phyloP scores from a whole-genome alignment of 2,888 invertebrate species.

The Leptopilina myrica region DNA sequence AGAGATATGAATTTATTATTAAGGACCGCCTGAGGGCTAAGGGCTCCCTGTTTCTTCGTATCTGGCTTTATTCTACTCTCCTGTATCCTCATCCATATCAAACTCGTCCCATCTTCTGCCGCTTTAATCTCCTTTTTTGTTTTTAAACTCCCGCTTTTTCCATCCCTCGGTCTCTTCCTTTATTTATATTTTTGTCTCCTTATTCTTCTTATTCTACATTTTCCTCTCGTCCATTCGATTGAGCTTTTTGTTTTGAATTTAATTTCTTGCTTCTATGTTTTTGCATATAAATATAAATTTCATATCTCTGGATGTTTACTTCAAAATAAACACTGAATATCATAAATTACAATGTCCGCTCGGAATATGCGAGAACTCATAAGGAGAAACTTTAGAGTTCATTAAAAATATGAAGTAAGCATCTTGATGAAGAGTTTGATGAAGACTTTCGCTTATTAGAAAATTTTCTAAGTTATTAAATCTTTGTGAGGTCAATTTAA shows the following conservation, averaged over 20 bases:
- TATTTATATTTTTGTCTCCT: no score
- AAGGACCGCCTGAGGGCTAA: conserved; percentile 72
- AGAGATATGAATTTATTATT: conserved; percentile 76
- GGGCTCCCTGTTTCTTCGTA: conserved; percentile 70
- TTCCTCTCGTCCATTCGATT: not conserved
- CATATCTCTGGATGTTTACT: no score
- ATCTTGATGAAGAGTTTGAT: not conserved
- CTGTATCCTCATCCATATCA: conserved; percentile 43
- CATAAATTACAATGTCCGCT: no score
- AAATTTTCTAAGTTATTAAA: conserved; percentile 3
- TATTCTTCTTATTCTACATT: not conserved
- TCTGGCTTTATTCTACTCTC: conserved; percentile 57
- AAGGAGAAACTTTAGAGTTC: not conserved
- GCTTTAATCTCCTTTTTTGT: conserved; percentile 4
- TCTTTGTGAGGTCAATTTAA: conserved; percentile 1
- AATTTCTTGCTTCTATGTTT: no score
- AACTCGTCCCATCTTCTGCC: conserved; percentile 10
- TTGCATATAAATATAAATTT: no score
- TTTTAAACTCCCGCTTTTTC: not conserved
- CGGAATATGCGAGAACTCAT: not conserved
- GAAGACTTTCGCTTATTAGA: not conserved
- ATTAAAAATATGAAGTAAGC: not conserved
- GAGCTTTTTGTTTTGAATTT: not conserved
- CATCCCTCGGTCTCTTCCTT: not conserved
- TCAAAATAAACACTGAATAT: not conserved